phyloP scores from a whole-genome alignment of 2,888 invertebrate genomes.

The Corbicula japonica region DNA sequence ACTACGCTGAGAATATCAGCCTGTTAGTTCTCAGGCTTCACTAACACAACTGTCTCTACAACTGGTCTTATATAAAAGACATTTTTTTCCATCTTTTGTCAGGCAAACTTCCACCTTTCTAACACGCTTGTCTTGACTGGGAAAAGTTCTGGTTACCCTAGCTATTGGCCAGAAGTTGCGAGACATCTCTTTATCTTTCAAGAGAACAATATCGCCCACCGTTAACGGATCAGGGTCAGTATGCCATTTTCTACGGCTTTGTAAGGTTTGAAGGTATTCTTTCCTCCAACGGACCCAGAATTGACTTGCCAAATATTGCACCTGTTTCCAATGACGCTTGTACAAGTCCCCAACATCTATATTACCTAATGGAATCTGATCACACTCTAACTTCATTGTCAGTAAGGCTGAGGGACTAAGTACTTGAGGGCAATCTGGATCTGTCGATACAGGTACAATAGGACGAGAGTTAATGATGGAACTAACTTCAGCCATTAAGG shows the following conservation, averaged over 20 bases:
- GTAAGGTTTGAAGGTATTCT: conserved; percentile 36
- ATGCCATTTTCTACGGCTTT: conserved; percentile 27
- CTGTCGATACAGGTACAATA: conserved; percentile 43
- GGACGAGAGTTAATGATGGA: conserved; percentile 59
- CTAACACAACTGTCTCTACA: conserved; percentile 1
- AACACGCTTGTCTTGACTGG: conserved; percentile 31
- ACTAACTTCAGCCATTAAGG: conserved; percentile 58
- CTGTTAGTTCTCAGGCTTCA: conserved; percentile 4
- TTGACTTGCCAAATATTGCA: conserved; percentile 44
- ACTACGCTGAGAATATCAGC: too few species aligned
- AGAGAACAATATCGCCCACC: conserved; percentile 43
- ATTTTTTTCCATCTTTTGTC: neutral
- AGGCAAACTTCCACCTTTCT: conserved; percentile 43
- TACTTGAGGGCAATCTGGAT: conserved; percentile 49
- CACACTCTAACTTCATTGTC: conserved; percentile 40
- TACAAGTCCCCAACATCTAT: conserved; percentile 45
- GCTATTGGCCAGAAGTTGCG: conserved; percentile 50
- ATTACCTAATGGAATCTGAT: neutral
- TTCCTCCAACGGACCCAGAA: conserved; percentile 58
- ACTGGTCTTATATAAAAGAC: conserved; percentile 10
- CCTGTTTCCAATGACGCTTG: conserved; percentile 53
- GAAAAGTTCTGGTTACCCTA: conserved; percentile 31
- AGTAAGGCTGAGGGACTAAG: conserved; percentile 52
- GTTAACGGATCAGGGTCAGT: conserved; percentile 9
- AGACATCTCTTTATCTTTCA: conserved; percentile 36